Base-by-base conservation (phyloP, 1,140 invertebrate species). In the Zaprionus davidi region DNA sequence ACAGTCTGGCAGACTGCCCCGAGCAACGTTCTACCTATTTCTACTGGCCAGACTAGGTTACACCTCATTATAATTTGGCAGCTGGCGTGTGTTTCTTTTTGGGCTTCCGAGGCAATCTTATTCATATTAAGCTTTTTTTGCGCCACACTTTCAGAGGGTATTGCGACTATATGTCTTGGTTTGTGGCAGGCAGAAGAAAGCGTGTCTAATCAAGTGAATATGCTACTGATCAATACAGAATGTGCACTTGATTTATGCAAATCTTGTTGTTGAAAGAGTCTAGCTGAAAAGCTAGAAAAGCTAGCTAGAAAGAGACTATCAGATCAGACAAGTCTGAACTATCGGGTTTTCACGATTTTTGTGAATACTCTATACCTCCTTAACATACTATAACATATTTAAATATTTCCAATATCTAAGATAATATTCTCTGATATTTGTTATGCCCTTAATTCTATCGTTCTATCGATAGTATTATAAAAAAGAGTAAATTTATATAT, bases 51-150 rank as follows among this genome's bases (percentile, higher is more conserved):
- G 36, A 64, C 55, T 70, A 38, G 51, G 68, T 56, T 62, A 73
- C 55, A 68, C 74, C 69, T 88, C 78, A 88, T 77, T 66, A 77
- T 78, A 78, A 71, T 88, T 81, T 78, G 84, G 68, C 74, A 72
- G 74, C 55, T 67, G 58, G 22, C 36, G 41, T 62, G 20, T 53
- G 28, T 58, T 20, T 26, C 36, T 31, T 7, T 9, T 44, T 44
- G 20, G 22, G 26, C 24, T 41, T 24, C 63, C 53, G 46, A 22
- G 13, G 56, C 81, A 84, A 84, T 84, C 78, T 78, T 78, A 87
- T 87, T 74, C 79, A 73, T 80, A 80, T 87, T 86, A 76, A 69
- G 55, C 68, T 73, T 76, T 76, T 76, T 67, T 65, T 57, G 34
- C 12, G 1, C 24, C 26, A 51, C 20, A 13, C 11, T 12, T n/a